Evolutionary conservation across 2,113 vertebrate genomes (phyloP).

Genomic region (Tachuris rubrigastra): DNA sequence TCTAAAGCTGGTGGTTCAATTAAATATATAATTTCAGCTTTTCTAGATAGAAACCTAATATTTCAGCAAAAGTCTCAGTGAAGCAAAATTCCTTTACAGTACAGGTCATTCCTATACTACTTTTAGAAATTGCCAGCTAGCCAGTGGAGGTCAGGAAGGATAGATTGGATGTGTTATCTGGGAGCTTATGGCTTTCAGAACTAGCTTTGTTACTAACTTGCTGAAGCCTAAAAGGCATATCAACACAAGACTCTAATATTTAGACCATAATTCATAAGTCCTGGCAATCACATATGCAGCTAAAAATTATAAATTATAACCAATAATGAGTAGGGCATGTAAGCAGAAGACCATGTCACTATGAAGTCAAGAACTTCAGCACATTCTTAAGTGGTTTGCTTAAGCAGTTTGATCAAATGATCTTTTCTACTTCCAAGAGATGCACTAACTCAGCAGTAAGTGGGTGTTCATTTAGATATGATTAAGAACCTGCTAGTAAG

Average conservation of each 20-base stretch:
- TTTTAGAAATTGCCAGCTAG: not conserved
- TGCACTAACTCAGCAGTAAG: not conserved
- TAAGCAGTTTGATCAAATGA: not conserved
- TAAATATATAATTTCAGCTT: not conserved
- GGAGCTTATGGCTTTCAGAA: not conserved
- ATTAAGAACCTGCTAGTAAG: not conserved
- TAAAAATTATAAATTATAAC: not conserved
- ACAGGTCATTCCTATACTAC: not conserved
- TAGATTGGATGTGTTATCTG: not conserved
- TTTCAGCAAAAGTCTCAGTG: not conserved
- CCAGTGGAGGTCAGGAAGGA: not conserved
- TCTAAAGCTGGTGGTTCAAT: not conserved
- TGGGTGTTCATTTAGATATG: not conserved
- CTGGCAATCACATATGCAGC: rapidly evolving
- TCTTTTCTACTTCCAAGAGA: not conserved
- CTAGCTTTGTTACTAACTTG: not conserved
- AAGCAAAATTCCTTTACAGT: not conserved
- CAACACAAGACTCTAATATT: not conserved
- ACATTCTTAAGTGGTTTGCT: not conserved
- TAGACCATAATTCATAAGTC: not conserved
- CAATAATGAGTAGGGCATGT: not conserved
- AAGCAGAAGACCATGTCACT: not conserved
- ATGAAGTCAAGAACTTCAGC: not conserved
- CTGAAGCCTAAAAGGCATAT: not conserved
- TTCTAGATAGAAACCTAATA: not conserved